Conservation (phyloP, 1,140 invertebrate species). For the Idris sp. region DNA sequence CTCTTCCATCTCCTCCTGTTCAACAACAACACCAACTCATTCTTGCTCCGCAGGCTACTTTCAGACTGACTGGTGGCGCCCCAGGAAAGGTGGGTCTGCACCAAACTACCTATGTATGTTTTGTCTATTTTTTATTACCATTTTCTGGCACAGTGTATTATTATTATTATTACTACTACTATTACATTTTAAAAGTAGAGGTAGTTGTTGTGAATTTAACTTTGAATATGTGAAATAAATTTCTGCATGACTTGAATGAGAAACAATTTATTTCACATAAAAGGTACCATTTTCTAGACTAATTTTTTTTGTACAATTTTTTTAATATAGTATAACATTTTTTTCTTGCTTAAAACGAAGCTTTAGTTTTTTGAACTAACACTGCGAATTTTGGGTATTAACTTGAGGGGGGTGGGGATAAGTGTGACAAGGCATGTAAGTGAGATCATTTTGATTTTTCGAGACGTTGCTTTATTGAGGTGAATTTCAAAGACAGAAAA, state of each 20-base stretch:
- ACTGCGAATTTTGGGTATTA: slow-evolving; percentile 62
- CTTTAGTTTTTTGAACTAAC: slow-evolving; percentile 52
- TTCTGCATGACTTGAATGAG: too few relatives aligned
- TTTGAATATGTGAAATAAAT: too few relatives aligned
- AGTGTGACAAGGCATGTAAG: slow-evolving; percentile 79
- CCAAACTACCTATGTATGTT: slow-evolving; percentile 79
- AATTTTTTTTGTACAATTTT: too few relatives aligned
- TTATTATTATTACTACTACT: too few relatives aligned
- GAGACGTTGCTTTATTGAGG: slow-evolving; percentile 59
- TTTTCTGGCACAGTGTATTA: slow-evolving; percentile 57
- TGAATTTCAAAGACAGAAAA: slow-evolving; percentile 71
- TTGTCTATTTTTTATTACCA: slow-evolving; percentile 75
- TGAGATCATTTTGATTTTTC: slow-evolving; percentile 64
- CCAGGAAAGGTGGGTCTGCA: slow-evolving; percentile 91
- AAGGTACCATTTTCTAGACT: too few relatives aligned
- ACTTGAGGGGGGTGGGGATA: slow-evolving; percentile 71
- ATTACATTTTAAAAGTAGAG: too few relatives aligned
- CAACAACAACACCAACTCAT: slow-evolving; percentile 78
- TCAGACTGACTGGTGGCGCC: slow-evolving; percentile 95
- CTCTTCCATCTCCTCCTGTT: slow-evolving; percentile 85
- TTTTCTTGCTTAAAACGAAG: slow-evolving; percentile 48
- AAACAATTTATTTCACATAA: too few relatives aligned
- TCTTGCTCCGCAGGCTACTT: slow-evolving; percentile 90
- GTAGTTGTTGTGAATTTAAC: slow-evolving; percentile 36
- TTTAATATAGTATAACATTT: too few relatives aligned